Base-by-base conservation (phyloP, 2,888 invertebrate species). In the Itoplectis maculator region DNA sequence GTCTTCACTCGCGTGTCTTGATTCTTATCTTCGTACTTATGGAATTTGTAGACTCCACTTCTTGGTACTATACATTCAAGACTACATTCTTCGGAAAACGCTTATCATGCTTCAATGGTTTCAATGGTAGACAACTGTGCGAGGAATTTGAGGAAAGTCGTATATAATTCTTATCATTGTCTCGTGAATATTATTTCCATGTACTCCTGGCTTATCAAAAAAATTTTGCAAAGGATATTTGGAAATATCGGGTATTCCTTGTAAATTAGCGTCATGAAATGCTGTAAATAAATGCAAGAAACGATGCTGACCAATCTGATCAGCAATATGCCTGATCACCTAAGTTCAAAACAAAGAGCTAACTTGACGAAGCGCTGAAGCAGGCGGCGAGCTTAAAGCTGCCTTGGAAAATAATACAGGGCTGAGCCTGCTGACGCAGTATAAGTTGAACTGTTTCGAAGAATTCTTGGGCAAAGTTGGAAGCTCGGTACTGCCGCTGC, bases 381-480 rank as follows among this genome's bases (percentile, higher is more conserved):
- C 15, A 72, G 56, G 23, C 15, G 29, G 29, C 45, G 8, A 45
- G 59, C n/a, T 47, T 4, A 35, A 18, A 23, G 59, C 6, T 35
- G 29, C 23, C 18, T 20, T n/a, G 20, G 35, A 73, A 61, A 72
- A 72, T 72, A 72, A 47, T 73, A 20, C 35, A 18, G 13, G 47
- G 47, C 8, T 59, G 47, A 72, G 56, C 45, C 70, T 51, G 70
- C 59, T 45, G 56, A 45, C 56, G 56, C 45, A 23, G 56, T 61
- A 61, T 23, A 47, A 72, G 70, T 72, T 47, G 56, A 23, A 45
- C 56, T 29, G 59, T 72, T 42, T 72, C 70, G 59, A 73, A 37
- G 47, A 61, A 61, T 73, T 73, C 37, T 49, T 11, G 61, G 2
- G 49, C 8, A 61, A 73, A 73, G 73, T 61, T 73, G 73, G 73